phyloP scores from a whole-genome alignment of 2,888 invertebrate species.

The Xylota segnis region DNA sequence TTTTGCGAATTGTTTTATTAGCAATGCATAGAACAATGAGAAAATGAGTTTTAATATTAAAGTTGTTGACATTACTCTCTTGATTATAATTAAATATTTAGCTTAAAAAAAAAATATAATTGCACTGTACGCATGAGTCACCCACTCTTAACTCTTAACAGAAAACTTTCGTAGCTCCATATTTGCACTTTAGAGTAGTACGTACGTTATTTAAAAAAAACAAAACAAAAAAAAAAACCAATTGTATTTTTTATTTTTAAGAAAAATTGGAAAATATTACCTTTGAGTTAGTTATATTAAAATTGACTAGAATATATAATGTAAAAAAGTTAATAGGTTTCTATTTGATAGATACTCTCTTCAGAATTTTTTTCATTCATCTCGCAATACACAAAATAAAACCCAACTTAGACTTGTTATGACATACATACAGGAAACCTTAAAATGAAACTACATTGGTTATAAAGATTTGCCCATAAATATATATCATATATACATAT shows the following conservation, averaged over 20 bases:
- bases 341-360: conserved; percentile 16
- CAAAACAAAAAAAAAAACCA: conserved; percentile 39
- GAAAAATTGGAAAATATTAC: conserved; percentile 45
- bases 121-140: conserved; percentile 85
- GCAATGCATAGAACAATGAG: conserved; percentile 73
- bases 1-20: conserved; percentile 75
- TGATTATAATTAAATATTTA: conserved; percentile 74
- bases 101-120: conserved; percentile 85
- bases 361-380: conserved; percentile 37
- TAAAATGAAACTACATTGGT: conserved; percentile 10
- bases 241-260: conserved; percentile 50
- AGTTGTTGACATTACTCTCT: conserved; percentile 56
- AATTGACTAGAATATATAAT: conserved; percentile 22
- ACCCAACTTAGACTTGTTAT: conserved; percentile 6
- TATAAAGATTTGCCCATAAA: not conserved
- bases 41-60: conserved; percentile 60
- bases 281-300: conserved; percentile 9
- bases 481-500: not conserved
- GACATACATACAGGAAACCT: conserved; percentile 9
- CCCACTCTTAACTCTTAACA: conserved; percentile 80
- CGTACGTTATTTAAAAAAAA: conserved; percentile 36
- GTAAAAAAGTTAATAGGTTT: conserved; percentile 16
- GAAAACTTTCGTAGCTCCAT: conserved; percentile 65
- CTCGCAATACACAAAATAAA: conserved; percentile 40
- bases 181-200: conserved; percentile 72